These are phyloP conservation scores for Osmoderma eremita DNA, from an alignment of 2,888 invertebrate species.

Conservation along the genomic window DNA sequence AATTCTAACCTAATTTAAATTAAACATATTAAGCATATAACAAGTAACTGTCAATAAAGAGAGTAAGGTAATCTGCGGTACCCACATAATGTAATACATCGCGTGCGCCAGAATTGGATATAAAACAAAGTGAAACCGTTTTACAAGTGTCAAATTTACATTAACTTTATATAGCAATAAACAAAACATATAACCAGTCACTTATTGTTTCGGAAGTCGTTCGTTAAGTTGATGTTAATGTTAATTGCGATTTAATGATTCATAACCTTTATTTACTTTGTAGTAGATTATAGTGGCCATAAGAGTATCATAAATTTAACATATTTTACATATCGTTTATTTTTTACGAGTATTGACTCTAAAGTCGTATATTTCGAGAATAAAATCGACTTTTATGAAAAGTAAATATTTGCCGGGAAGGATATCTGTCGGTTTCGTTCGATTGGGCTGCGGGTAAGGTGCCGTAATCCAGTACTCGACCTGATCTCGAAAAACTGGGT, in stretches of 20 bases:
- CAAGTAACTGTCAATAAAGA: constrained; percentile 15
- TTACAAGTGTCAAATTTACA: constrained; percentile 48
- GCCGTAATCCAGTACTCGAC: too few species aligned
- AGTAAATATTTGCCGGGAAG: constrained; percentile 37
- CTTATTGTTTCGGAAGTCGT: constrained; percentile 52
- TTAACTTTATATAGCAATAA: constrained; percentile 47
- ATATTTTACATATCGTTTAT: constrained; percentile 48
- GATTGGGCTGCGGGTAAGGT: neutral
- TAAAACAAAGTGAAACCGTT: constrained; percentile 39
- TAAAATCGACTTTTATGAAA: constrained; percentile 40
- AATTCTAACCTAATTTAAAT: neutral
- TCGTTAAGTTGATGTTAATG: constrained; percentile 51
- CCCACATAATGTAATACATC: too few species aligned
- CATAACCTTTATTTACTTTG: constrained; percentile 52
- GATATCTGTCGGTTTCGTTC: constrained; percentile 19
- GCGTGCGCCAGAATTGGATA: constrained; percentile 28
- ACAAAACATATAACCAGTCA: constrained; percentile 49
- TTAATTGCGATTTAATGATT: constrained; percentile 54
- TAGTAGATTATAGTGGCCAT: constrained; percentile 48
- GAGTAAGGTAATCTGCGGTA: constrained; percentile 13
- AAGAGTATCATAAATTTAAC: constrained; percentile 48
- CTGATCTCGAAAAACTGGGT: neutral
- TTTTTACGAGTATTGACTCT: constrained; percentile 43
- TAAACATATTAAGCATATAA: neutral
- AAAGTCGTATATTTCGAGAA: constrained; percentile 39